Percentiles rank a stretch among this genome's conserved stretches.
Evolutionary conservation across 2,888 invertebrate species (phyloP).

Genomic region (Microplitis deprimator): DNA sequence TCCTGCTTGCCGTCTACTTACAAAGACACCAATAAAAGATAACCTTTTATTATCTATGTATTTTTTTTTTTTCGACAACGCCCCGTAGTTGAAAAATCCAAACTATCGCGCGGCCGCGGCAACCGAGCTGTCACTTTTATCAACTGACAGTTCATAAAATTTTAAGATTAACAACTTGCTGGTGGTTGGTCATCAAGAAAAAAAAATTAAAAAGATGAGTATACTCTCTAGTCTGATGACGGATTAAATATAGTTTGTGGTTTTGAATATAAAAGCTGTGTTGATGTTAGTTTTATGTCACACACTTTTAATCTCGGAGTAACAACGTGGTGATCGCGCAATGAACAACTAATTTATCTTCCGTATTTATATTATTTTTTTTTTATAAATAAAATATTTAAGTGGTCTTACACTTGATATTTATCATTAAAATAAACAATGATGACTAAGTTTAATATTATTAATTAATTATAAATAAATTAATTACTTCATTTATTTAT

Average conservation of each 20-base stretch:
- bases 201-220: neutral
- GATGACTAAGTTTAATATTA: conserved; percentile 4
- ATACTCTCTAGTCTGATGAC: neutral
- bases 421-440: conserved; percentile 2
- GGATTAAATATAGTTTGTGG: neutral
- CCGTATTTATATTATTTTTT: conserved; percentile 6
- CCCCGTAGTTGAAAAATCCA: neutral
- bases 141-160: neutral
- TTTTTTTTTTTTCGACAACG: neutral
- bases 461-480: neutral
- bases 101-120: neutral
- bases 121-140: neutral
- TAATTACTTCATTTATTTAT: neutral
- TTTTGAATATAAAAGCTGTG: neutral
- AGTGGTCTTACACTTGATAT: neutral
- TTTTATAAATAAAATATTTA: neutral
- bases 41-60: neutral
- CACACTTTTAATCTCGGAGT: conserved; percentile 25
- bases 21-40: conserved; percentile 7
- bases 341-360: conserved; percentile 11
- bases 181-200: neutral
- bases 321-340: conserved; percentile 32
- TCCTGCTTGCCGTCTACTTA: neutral
- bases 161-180: too few relatives aligned
- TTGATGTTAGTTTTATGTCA: conserved; percentile 28